Conservation (phyloP, 2,797 vertebrate species). For the Gobio occitaniae region DNA sequence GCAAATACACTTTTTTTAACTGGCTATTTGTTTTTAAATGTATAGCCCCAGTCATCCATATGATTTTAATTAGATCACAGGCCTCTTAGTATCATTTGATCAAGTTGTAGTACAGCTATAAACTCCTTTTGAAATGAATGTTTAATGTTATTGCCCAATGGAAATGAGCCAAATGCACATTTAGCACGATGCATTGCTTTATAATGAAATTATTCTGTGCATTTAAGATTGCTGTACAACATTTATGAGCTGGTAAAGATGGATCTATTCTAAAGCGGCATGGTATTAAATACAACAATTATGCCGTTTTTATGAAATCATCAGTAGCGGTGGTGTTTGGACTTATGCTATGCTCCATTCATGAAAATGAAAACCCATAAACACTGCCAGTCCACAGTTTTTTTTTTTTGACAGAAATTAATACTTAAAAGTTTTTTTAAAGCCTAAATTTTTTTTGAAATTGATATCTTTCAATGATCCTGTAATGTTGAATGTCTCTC, state of each 20-base stretch:
- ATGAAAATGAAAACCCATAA: not conserved
- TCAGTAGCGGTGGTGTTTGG: not conserved
- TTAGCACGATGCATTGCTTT: not conserved
- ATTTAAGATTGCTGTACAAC: conserved; percentile 1
- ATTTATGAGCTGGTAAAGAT: conserved; percentile 26
- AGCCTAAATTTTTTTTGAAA: too few relatives aligned
- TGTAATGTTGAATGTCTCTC: too few relatives aligned
- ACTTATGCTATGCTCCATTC: not conserved
- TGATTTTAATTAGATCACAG: conserved; percentile 68
- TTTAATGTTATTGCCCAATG: conserved; percentile 7
- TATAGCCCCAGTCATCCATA: conserved; percentile 34
- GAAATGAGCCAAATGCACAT: not conserved
- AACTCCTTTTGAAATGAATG: not conserved
- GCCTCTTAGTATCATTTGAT: conserved; percentile 56
- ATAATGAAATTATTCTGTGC: not conserved
- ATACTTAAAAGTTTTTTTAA: not conserved
- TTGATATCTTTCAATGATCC: too few relatives aligned
- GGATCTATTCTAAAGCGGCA: not conserved
- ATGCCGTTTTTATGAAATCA: not conserved
- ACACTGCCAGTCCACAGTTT: not conserved
- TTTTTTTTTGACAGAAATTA: not conserved
- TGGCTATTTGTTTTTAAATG: not conserved
- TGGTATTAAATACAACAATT: not conserved
- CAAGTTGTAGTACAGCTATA: not conserved
- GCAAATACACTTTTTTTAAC: not conserved